These are phyloP conservation scores for Selenia dentaria DNA, from an alignment of 2,888 invertebrate genomes.

Conservation along the genomic window DNA sequence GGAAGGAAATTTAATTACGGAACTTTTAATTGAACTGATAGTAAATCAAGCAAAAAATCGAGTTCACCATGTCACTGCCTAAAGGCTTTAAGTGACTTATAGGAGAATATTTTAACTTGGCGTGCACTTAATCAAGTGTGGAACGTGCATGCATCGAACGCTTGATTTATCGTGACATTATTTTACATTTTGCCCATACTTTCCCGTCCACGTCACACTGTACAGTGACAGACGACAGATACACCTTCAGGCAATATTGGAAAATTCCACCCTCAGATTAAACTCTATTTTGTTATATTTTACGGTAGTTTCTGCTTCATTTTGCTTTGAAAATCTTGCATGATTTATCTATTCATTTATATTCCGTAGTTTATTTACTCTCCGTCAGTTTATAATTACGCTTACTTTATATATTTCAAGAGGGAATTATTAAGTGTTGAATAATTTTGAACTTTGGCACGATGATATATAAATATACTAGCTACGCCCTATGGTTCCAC, in stretches of 20 bases:
- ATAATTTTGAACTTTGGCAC: too few species aligned
- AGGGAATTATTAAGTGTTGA: too few species aligned
- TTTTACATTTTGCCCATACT: conserved; percentile 28
- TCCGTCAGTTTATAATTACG: too few species aligned
- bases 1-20: conserved; percentile 20
- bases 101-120: not conserved
- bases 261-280: conserved; percentile 1
- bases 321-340: not conserved
- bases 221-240: conserved; percentile 16
- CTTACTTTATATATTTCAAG: too few species aligned
- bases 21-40: conserved; percentile 26
- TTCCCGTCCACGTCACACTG: conserved; percentile 20
- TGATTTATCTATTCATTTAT: too few species aligned
- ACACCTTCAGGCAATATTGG: conserved; percentile 5
- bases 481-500: too few species aligned
- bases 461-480: too few species aligned
- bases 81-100: not conserved
- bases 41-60: not conserved
- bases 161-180: conserved; percentile 34
- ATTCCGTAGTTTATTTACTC: too few species aligned
- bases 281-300: not conserved
- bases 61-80: conserved; percentile 4
- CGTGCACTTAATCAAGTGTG: conserved; percentile 24
- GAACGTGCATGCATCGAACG: conserved; percentile 26
- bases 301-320: not conserved